A percentile compares a stretch with the other conserved stretches of the same genome.
Conservation (phyloP, 2,888 invertebrate species). For the Choreutis nemorana region DNA sequence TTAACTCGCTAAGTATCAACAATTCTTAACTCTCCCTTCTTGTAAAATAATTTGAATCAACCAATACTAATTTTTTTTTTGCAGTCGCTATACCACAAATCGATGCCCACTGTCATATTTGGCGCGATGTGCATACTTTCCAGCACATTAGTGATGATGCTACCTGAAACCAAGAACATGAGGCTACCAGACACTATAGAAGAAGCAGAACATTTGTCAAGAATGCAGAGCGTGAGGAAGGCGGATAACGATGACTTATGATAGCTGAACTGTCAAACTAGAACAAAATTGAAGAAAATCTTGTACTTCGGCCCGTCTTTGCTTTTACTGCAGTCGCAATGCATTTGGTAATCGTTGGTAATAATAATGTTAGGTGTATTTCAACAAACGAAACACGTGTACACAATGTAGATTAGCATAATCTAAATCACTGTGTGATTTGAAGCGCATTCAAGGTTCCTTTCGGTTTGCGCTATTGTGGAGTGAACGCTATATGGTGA, state of each 20-base stretch:
- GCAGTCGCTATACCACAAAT: slow-evolving; percentile 45
- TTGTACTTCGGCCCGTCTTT: too few relatives aligned
- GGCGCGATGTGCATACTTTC: slow-evolving; percentile 69
- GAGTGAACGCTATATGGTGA: too few relatives aligned
- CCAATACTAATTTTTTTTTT: slow-evolving; percentile 13
- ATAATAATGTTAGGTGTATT: too few relatives aligned
- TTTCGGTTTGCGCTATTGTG: too few relatives aligned
- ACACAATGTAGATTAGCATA: too few relatives aligned
- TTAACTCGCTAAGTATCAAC: neutral
- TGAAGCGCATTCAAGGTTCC: too few relatives aligned
- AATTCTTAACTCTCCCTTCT: neutral
- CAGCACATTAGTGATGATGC: slow-evolving; percentile 67
- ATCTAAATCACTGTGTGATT: too few relatives aligned
- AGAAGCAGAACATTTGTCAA: slow-evolving; percentile 67
- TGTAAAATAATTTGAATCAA: neutral
- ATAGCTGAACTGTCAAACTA: too few relatives aligned
- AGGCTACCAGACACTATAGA: slow-evolving; percentile 73
- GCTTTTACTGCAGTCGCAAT: too few relatives aligned
- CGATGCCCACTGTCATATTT: slow-evolving; percentile 71
- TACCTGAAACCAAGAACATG: slow-evolving; percentile 75
- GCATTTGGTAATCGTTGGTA: too few relatives aligned
- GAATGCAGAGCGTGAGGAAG: slow-evolving; percentile 32
- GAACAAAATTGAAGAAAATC: too few relatives aligned
- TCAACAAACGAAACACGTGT: too few relatives aligned
- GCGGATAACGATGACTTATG: slow-evolving; percentile 11